Conservation (phyloP, 2,888 invertebrate species). For the Lobophora halterata region DNA sequence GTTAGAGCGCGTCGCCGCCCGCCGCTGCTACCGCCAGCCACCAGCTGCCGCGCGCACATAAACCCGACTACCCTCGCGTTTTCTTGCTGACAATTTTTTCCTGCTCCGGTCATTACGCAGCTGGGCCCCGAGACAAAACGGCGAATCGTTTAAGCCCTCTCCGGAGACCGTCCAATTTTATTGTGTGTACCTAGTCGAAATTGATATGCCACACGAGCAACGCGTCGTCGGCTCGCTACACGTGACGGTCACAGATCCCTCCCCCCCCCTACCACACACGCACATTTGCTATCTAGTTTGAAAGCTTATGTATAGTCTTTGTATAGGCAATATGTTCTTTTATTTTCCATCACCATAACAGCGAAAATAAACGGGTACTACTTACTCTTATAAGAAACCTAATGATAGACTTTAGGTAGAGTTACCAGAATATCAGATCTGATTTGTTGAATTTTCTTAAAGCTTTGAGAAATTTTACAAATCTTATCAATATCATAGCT, state of each 20-base stretch:
- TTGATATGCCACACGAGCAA: constrained; percentile 75
- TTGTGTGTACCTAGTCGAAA: constrained; percentile 78
- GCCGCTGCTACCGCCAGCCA: constrained; percentile 41
- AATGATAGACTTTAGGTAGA: too few relatives aligned
- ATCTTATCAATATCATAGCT: too few relatives aligned
- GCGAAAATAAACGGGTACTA: too few relatives aligned
- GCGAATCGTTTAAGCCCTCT: constrained; percentile 81
- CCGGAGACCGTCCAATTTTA: constrained; percentile 79
- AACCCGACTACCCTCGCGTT: constrained; percentile 79
- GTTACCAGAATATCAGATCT: too few relatives aligned
- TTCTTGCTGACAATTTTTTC: constrained; percentile 82
- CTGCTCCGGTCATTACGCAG: constrained; percentile 79
- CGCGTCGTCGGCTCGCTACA: constrained; percentile 50
- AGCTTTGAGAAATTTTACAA: too few relatives aligned
- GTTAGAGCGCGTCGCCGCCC: constrained; percentile 72
- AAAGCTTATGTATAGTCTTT: too few relatives aligned
- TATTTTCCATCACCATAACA: too few relatives aligned
- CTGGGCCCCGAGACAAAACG: constrained; percentile 80
- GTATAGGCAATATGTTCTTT: too few relatives aligned
- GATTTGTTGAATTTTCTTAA: too few relatives aligned
- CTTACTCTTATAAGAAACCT: too few relatives aligned
- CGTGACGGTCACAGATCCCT: constrained; percentile 54
- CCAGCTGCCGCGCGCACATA: constrained; percentile 75
- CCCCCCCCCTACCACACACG: background rate
- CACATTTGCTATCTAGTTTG: constrained; percentile 54